These are phyloP conservation scores for Zonotrichia leucophrys DNA, from an alignment of 2,113 vertebrate species.

Conservation along the genomic window DNA sequence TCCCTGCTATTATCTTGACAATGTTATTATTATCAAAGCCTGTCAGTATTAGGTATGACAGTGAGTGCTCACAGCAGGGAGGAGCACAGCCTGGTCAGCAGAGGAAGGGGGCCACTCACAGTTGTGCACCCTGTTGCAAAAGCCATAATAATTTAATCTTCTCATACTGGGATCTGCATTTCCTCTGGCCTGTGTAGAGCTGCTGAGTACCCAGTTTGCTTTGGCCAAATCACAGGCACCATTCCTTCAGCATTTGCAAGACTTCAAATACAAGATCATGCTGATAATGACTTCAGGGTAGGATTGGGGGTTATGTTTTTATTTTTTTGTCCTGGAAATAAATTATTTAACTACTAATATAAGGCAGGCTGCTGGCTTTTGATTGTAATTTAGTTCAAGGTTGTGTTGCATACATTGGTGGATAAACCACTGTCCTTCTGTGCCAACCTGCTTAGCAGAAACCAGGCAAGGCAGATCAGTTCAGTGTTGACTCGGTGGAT, in stretches of 20 bases:
- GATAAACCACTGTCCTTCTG: slow-evolving; percentile 27
- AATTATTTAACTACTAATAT: slow-evolving; percentile 61
- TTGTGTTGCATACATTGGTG: slow-evolving; percentile 39
- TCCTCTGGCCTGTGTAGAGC: background rate
- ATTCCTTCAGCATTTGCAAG: slow-evolving; percentile 55
- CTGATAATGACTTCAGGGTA: slow-evolving; percentile 73
- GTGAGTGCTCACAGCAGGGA: slow-evolving; percentile 52
- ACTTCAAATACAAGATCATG: slow-evolving; percentile 71
- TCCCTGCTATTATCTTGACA: slow-evolving; percentile 74
- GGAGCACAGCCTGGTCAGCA: slow-evolving; percentile 24
- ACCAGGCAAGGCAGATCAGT: background rate
- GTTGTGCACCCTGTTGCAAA: slow-evolving; percentile 51
- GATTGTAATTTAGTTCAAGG: slow-evolving; percentile 60
- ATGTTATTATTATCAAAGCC: slow-evolving; percentile 74
- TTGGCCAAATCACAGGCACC: slow-evolving; percentile 60
- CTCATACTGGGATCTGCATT: slow-evolving; percentile 54
- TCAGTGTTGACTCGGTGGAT: background rate
- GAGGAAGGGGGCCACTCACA: slow-evolving; percentile 52
- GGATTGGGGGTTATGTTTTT: slow-evolving; percentile 22
- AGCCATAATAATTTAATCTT: slow-evolving; percentile 73
- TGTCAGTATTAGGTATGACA: slow-evolving; percentile 63
- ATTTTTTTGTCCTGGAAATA: slow-evolving; percentile 13
- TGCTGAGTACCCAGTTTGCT: slow-evolving; percentile 15
- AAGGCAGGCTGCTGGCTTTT: slow-evolving; percentile 36
- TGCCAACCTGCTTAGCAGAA: background rate